Base-by-base conservation (phyloP, 2,888 invertebrate species). In the Apodemia duryi region DNA sequence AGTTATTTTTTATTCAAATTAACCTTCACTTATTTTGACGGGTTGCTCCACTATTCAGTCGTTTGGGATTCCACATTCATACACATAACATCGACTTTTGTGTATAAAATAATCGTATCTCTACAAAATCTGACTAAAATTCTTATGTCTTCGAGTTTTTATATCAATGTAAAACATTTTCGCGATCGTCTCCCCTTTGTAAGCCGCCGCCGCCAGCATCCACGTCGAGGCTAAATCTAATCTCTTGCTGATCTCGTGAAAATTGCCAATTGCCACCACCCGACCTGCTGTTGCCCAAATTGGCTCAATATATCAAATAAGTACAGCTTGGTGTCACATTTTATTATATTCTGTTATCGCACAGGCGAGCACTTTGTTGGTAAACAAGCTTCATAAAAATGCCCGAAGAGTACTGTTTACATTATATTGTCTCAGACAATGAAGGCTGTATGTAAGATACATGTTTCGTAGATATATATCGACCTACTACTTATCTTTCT, bases 201-300 rank as follows among this genome's bases (percentile, higher is more conserved):
- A 11, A 57, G 57, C 11, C 11, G 57, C 28, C 11, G 57, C 29
- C 28, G 10, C 28, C 29, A 11, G 28, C 52, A 10, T 3, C 57
- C 7, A 57, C 29, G 28, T 10, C 29, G 57, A 32, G 57, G 29
- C 57, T 64, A 68, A 67, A 73, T 66, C 68, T 66, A 71, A 72
- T 72, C 68, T 65, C 62, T 43, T 21, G 68, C 70, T 69, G 70
- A 71, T 74, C 76, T 78, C 74, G 73, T 70, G 70, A 74, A 83
- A 81, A 85, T 85, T 85, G 84, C 69, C 85, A 85, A 85, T 85
- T 80, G 79, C 77, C 78, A 65, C 46, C 35, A 54, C 63, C 63
- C 67, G 74, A 75, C 75, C 76, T 73, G 73, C 70, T 46, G 46
- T 13, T 13, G 46, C 13, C 66, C 65, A 70, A 71, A 73, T 73